Evolutionary conservation across 2,113 vertebrate species (phyloP).

Genomic region (Danionella cerebrum): DNA sequence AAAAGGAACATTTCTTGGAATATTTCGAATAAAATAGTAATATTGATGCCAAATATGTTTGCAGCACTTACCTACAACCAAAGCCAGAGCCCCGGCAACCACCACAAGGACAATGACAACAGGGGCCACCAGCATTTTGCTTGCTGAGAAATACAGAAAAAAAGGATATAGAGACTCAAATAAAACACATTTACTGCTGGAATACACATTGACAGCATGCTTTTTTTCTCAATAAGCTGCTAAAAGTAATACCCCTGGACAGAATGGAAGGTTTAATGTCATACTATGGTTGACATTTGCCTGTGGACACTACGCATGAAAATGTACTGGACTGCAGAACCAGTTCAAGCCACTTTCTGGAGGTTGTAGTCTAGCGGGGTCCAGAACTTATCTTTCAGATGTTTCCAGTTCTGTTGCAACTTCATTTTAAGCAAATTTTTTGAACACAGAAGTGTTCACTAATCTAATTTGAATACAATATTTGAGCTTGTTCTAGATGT

Average conservation of each 20-base stretch:
- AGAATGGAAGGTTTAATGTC: not conserved
- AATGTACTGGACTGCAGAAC: not conserved
- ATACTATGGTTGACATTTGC: not conserved
- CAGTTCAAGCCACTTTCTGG: not conserved
- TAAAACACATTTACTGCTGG: not conserved
- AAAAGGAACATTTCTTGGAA: too few species aligned
- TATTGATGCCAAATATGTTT: too few species aligned
- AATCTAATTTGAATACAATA: too few species aligned
- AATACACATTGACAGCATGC: not conserved
- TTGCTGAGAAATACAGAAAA: conserved; percentile 68
- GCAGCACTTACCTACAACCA: conserved; percentile 83
- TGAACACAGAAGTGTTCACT: not conserved
- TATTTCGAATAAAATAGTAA: too few species aligned
- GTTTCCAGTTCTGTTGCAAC: not conserved
- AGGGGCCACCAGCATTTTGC: conserved; percentile 87
- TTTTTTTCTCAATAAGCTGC: not conserved
- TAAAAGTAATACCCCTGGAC: too few species aligned
- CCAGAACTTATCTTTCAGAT: not conserved
- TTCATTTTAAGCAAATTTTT: not conserved
- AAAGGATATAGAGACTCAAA: not conserved
- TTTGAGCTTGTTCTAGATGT: too few species aligned
- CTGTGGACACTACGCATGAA: not conserved
- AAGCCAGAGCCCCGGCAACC: conserved; percentile 84
- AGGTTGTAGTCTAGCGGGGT: not conserved
- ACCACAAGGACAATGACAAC: conserved; percentile 83